Evolutionary conservation across 2,888 invertebrate genomes (phyloP).

Genomic region (Pherbina coryleti): DNA sequence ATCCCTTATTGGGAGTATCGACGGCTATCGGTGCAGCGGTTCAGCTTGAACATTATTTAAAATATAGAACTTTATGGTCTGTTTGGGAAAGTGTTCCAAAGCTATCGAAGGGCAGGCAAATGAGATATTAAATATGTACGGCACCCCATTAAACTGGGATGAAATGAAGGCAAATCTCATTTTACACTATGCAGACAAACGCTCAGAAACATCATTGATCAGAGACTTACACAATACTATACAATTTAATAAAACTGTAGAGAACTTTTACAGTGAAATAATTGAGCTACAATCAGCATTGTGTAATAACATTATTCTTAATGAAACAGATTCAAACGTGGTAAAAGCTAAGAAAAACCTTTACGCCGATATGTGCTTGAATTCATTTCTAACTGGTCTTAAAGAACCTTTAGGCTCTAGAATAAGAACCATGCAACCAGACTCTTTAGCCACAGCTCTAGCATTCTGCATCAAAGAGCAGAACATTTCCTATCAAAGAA

Average conservation of each 20-base stretch:
- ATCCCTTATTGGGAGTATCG: too few relatives aligned
- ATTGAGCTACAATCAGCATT: slow-evolving; percentile 46
- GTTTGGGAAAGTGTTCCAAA: too few relatives aligned
- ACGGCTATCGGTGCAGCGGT: too few relatives aligned
- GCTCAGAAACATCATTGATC: slow-evolving; percentile 4
- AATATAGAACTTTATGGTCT: too few relatives aligned
- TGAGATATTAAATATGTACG: neutral
- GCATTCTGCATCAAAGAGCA: slow-evolving; percentile 46
- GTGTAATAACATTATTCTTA: slow-evolving; percentile 44
- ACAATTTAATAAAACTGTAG: slow-evolving; percentile 36
- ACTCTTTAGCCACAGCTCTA: slow-evolving; percentile 37
- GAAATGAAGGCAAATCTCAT: slow-evolving; percentile 22
- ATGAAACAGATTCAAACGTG: slow-evolving; percentile 46
- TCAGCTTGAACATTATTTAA: too few relatives aligned
- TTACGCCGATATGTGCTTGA: too few relatives aligned
- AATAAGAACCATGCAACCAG: slow-evolving; percentile 48
- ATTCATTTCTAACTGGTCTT: slow-evolving; percentile 47
- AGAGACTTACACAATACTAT: slow-evolving; percentile 26
- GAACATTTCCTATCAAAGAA: slow-evolving; percentile 34
- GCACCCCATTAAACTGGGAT: slow-evolving; percentile 29
- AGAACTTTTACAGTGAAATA: slow-evolving; percentile 45
- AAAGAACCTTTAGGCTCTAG: slow-evolving; percentile 51
- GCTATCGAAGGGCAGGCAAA: slow-evolving; percentile 12
- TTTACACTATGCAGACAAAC: slow-evolving; percentile 8
- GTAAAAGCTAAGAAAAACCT: too few relatives aligned